Evolutionary conservation across 2,888 invertebrate genomes (phyloP), one percentile per base, ranked within the genome.

Genomic region (Polydrusus cervinus): DNA sequence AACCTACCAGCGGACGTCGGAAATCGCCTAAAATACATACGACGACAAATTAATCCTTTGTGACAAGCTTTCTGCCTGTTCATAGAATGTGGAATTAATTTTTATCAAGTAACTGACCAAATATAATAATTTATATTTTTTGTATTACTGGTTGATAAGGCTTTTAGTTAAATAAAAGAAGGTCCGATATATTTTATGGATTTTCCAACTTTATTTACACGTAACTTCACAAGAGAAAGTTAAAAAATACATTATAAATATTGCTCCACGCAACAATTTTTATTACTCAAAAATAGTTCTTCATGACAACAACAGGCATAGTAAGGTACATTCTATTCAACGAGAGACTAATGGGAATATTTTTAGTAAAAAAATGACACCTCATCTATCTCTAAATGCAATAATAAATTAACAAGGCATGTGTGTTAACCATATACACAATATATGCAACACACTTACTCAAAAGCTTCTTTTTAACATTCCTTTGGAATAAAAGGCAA

Each of bases 231-330:
- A 80, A 71, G 16, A 6, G 79, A 81, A 75, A 77, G 78, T 79
- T 78, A 81, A 81, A 81, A 80, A 71, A 72, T 78, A 68, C 71
- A 77, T 80, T 74, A 74, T 61, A 74, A 77, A 75, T 80, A 81
- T 82, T 81, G 80, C 79, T 80, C 71, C 75, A 78, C 73, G 72
- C 79, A 79, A 79, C 79, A 79, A 78, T 74, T 78, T 79, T 80
- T 79, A 79, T 74, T 80, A 66, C 66, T 67, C 66, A 60, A 72
- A 71, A 72, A 72, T 67, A 67, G 60, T 60, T 30, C 51, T 18
- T 61, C 57, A 43, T 57, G 55, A 70, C 38, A 72, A 72, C 72
- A 72, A 67, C 53, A 40, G 62, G 67, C 47, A 13, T 51, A 38
- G 16, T 20, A 49, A 47, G 40, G 30, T 68, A 51, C 49, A 68